Evolutionary conservation across 2,888 invertebrate genomes (phyloP), one percentile per base, ranked within the genome.

Genomic region (Isotomurus palustris): DNA sequence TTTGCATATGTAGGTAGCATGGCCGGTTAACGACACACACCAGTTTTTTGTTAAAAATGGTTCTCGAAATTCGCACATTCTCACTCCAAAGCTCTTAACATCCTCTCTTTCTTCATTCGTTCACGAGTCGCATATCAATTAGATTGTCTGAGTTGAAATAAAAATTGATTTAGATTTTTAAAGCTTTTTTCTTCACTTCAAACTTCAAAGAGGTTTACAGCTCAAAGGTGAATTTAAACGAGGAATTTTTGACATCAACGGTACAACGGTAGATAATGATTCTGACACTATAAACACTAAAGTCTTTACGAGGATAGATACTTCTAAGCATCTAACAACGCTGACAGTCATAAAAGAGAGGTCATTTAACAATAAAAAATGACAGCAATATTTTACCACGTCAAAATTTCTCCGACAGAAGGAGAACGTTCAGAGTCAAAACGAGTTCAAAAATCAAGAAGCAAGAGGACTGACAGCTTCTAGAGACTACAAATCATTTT

Each of bases 301-400:
- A n/a, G n/a, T n/a, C n/a, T n/a, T n/a, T n/a, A n/a, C n/a, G n/a
- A n/a, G n/a, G n/a, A n/a, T n/a, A n/a, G n/a, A n/a, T n/a, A n/a
- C n/a, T n/a, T n/a, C n/a, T n/a, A n/a, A n/a, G n/a, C n/a, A n/a
- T n/a, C 17, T 17, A 35, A 29, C 27, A 35, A 49, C 22, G 49
- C 49, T 49, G 49, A 49, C 49, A 49, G 49, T 49, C 49, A 35
- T 49, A 49, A 49, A 49, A 49, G 49, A 45, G 45, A 49, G 49
- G 49, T 49, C 49, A 49, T 49, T 49, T 49, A 35, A 8, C 21
- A 19, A 35, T 49, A 49, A 49, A 49, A 49, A 49, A 56, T 50
- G 56, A 56, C 56, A 50, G 56, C 50, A 56, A 56, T 56, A 56
- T 56, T 49, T 56, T 56, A 49, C 49, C 49, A 49, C 49, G 35